Percentiles rank a stretch among this genome's conserved stretches.
phyloP scores from a whole-genome alignment of 2,888 invertebrate species.

The Parnassius glacialis region DNA sequence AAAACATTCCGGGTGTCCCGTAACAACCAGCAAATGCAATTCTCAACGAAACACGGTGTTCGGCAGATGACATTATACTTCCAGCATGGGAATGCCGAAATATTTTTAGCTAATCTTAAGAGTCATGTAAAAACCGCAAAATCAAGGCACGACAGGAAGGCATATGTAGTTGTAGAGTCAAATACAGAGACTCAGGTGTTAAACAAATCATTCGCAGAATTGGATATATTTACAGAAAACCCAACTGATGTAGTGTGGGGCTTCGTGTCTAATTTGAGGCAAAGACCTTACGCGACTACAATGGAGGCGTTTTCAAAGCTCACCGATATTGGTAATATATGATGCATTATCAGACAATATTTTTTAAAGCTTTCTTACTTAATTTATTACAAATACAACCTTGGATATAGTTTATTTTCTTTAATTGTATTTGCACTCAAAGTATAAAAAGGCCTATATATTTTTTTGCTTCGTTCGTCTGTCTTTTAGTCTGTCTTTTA shows the following conservation, averaged over 20 bases:
- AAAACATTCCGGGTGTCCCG: constrained; percentile 65
- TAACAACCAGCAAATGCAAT: constrained; percentile 71
- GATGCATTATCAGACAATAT: neutral
- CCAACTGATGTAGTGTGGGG: constrained; percentile 85
- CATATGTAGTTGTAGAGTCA: constrained; percentile 84
- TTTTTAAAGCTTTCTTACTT: too few species aligned
- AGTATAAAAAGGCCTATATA: constrained; percentile 6
- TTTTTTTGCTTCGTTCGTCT: too few species aligned
- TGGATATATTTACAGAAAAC: constrained; percentile 89
- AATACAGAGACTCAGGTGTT: constrained; percentile 84
- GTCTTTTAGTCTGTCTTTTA: too few species aligned
- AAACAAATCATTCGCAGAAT: constrained; percentile 92
- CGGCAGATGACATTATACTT: constrained; percentile 92
- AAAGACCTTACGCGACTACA: constrained; percentile 90
- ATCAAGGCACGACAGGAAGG: constrained; percentile 85
- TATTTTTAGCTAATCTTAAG: constrained; percentile 84
- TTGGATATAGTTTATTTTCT: constrained; percentile 5
- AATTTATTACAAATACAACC: too few species aligned
- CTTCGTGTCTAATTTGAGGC: constrained; percentile 70
- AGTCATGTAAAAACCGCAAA: constrained; percentile 84
- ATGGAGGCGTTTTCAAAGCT: constrained; percentile 93
- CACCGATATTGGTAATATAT: constrained; percentile 84
- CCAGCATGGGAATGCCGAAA: constrained; percentile 92
- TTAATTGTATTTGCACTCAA: constrained; percentile 19
- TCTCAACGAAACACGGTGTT: constrained; percentile 73